Conservation (phyloP, 2,888 invertebrate species). For the Eudasyphora cyanicolor region DNA sequence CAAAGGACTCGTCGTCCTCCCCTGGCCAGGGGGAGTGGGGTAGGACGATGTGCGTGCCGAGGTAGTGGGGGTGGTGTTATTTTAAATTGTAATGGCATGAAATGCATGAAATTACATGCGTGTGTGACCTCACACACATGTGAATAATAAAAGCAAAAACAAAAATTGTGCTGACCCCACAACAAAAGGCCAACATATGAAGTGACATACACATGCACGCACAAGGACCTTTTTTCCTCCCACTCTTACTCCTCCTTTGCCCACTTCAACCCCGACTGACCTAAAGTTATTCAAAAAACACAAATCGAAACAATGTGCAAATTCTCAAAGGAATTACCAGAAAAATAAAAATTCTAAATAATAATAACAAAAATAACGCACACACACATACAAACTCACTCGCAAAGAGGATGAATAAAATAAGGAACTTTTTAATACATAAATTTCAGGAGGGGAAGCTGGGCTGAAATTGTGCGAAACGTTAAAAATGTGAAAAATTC, state of each 20-base stretch:
- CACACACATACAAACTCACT: constrained; percentile 30
- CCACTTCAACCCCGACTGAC: background rate
- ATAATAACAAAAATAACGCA: constrained; percentile 42
- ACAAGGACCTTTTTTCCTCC: constrained; percentile 14
- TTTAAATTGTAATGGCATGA: constrained; percentile 53
- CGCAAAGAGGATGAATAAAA: background rate
- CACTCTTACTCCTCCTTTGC: no score
- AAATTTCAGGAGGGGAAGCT: constrained; percentile 20
- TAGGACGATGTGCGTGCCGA: background rate
- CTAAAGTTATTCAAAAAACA: constrained; percentile 30
- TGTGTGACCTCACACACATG: constrained; percentile 73
- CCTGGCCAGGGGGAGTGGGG: no score
- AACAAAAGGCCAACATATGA: constrained; percentile 25
- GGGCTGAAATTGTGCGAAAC: constrained; percentile 18
- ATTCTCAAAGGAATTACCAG: constrained; percentile 62
- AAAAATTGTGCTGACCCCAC: constrained; percentile 69
- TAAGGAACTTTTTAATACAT: constrained; percentile 38
- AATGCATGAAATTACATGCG: constrained; percentile 64
- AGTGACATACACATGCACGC: background rate
- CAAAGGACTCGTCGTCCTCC: no score
- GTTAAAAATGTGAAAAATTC: constrained; percentile 64
- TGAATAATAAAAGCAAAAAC: constrained; percentile 73
- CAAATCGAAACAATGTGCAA: constrained; percentile 54
- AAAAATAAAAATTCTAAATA: constrained; percentile 53
- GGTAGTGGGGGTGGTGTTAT: constrained; percentile 5